Evolutionary conservation across 2,888 invertebrate species (phyloP).

Genomic region (Scotopteryx bipunctaria): DNA sequence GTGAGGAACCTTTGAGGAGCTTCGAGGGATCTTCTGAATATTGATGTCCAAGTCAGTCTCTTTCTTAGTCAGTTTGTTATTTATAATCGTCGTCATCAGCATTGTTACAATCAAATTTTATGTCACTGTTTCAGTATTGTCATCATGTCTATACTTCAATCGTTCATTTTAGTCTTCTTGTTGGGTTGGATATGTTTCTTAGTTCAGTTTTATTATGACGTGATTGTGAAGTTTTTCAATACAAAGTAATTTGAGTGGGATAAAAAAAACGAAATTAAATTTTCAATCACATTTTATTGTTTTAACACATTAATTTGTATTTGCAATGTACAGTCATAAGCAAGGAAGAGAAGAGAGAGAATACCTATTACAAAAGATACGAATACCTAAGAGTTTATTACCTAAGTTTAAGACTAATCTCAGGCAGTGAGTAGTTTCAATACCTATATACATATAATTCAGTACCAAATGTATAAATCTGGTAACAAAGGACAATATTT

Average conservation of each 20-base stretch:
- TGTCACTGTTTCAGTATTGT: neutral
- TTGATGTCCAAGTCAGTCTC: slow-evolving; percentile 45
- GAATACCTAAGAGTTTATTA: slow-evolving; percentile 30
- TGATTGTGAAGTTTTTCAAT: neutral
- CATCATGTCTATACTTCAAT: neutral
- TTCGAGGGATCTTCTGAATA: slow-evolving; percentile 43
- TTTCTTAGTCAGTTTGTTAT: slow-evolving; percentile 36
- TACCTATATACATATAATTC: slow-evolving; percentile 56
- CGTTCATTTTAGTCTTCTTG: neutral
- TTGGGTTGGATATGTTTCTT: neutral
- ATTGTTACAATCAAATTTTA: neutral
- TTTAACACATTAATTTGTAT: slow-evolving; percentile 74
- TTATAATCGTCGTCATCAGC: neutral
- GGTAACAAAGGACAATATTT: slow-evolving; percentile 75
- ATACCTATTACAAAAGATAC: slow-evolving; percentile 61
- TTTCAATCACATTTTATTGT: slow-evolving; percentile 63
- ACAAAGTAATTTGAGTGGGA: neutral
- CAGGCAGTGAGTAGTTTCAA: slow-evolving; percentile 63
- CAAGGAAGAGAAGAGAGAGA: slow-evolving; percentile 63
- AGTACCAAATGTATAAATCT: slow-evolving; percentile 55
- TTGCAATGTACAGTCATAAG: slow-evolving; percentile 78
- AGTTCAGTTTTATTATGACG: neutral
- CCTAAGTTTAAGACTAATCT: slow-evolving; percentile 62
- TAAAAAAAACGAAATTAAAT: slow-evolving; percentile 32
- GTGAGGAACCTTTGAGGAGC: slow-evolving; percentile 58